Evolutionary conservation across 1,140 invertebrate genomes (phyloP).

Genomic region (Manduca sexta): DNA sequence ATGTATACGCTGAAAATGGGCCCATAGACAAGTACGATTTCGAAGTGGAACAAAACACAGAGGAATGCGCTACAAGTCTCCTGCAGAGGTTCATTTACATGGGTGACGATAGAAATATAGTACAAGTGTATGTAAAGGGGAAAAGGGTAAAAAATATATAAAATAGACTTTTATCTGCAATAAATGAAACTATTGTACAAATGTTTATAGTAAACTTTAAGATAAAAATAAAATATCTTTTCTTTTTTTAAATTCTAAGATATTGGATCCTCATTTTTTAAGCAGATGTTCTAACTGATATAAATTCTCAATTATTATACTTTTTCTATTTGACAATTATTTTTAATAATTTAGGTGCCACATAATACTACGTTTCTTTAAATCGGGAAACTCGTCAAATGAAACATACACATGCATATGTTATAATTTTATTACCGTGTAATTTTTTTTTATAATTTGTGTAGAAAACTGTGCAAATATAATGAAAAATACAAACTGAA

Average conservation of each 20-base stretch:
- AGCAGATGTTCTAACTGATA: too few species aligned
- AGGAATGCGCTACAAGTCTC: slow-evolving; percentile 71
- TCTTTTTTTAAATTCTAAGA: too few species aligned
- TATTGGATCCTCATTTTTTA: too few species aligned
- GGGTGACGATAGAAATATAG: slow-evolving; percentile 90
- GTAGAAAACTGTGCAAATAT: slow-evolving; percentile 65
- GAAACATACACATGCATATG: neutral
- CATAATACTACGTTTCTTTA: too few species aligned
- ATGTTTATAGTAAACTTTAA: too few species aligned
- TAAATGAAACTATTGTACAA: too few species aligned
- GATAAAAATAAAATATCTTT: too few species aligned
- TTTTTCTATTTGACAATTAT: too few species aligned
- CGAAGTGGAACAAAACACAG: slow-evolving; percentile 18
- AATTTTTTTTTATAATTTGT: slow-evolving; percentile 58
- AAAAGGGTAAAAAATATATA: slow-evolving; percentile 50
- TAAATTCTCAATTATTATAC: too few species aligned
- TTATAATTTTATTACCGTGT: slow-evolving; percentile 53
- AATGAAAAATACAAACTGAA: slow-evolving; percentile 57
- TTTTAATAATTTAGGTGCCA: too few species aligned
- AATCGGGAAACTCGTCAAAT: too few species aligned
- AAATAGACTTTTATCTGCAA: neutral
- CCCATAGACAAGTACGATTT: slow-evolving; percentile 71
- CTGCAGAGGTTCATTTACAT: slow-evolving; percentile 88
- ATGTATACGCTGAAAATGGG: slow-evolving; percentile 74
- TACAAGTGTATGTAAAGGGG: slow-evolving; percentile 84